Conservation (phyloP, 1,140 invertebrate genomes). For the Bombus pyrosoma region DNA sequence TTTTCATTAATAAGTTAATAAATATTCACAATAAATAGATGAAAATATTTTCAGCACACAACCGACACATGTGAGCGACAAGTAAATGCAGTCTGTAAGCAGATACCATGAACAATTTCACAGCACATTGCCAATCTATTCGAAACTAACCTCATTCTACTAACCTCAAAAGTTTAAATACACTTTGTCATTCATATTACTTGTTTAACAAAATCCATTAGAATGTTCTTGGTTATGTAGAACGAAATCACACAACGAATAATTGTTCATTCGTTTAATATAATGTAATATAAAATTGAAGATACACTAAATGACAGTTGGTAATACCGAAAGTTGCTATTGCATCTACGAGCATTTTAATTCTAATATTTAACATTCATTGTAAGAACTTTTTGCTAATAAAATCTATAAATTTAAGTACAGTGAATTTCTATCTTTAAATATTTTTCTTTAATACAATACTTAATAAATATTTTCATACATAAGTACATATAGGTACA, state of each 20-base stretch:
- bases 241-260: background rate
- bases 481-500: background rate
- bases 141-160: background rate
- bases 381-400: background rate
- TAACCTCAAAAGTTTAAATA: background rate
- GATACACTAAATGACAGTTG: background rate
- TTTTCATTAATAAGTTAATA: constrained; percentile 80
- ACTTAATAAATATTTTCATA: background rate
- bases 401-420: background rate
- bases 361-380: background rate
- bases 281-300: background rate
- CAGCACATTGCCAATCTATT: constrained; percentile 21
- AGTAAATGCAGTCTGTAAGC: constrained; percentile 45
- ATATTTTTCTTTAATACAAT: background rate
- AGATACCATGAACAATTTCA: background rate
- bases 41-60: constrained; percentile 74
- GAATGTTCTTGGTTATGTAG: background rate
- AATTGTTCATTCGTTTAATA: constrained; percentile 9
- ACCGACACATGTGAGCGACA: constrained; percentile 72
- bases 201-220: background rate
- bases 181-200: background rate
- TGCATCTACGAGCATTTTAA: background rate
- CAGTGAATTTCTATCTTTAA: background rate
- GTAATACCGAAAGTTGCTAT: background rate
- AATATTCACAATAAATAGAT: constrained; percentile 76